Conservation (phyloP, 2,113 vertebrate genomes). For the Mobula hypostoma region DNA sequence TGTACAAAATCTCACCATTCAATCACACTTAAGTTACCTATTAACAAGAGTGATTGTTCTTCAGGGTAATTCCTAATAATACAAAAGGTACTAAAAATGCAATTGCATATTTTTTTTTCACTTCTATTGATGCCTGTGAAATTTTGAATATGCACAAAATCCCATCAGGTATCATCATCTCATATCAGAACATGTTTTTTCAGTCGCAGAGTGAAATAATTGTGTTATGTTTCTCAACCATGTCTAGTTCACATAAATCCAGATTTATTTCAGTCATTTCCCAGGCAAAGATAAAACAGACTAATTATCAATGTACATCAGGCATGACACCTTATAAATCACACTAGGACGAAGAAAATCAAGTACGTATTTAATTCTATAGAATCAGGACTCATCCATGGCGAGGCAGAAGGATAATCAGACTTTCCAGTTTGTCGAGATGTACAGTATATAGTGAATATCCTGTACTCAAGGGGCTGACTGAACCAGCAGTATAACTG, state of each 20-base stretch:
- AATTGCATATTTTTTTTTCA: neutral
- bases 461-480: conserved; percentile 16
- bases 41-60: neutral
- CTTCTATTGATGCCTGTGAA: neutral
- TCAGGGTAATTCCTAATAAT: neutral
- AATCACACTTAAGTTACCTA: neutral
- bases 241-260: too few relatives aligned
- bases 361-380: conserved; percentile 18
- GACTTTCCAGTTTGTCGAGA: conserved; percentile 18
- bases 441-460: conserved; percentile 14
- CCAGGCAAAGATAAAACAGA: neutral
- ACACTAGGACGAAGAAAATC: neutral
- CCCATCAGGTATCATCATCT: neutral
- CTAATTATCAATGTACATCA: neutral
- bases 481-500: neutral
- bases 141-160: neutral
- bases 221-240: neutral
- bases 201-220: neutral
- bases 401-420: conserved; percentile 37
- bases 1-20: neutral
- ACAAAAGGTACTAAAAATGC: neutral
- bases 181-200: neutral
- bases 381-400: neutral
- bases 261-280: neutral
- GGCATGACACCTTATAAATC: neutral